phyloP scores from a whole-genome alignment of 2,113 vertebrate species.

The Heteronetta atricapilla region DNA sequence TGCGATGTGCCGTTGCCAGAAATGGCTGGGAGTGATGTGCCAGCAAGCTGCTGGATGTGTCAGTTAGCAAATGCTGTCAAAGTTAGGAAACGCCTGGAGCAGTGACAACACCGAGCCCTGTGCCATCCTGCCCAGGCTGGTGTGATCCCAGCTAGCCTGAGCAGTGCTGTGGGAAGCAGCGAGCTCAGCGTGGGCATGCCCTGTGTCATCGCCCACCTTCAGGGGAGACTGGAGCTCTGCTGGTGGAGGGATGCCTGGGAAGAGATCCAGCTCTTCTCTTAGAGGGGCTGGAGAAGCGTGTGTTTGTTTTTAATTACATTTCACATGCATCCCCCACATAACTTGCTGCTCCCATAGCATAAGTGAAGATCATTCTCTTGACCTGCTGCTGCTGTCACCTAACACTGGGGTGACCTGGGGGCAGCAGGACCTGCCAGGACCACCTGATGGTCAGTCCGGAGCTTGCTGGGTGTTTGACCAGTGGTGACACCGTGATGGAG shows the following conservation, averaged over 20 bases:
- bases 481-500: not conserved
- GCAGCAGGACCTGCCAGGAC: not conserved
- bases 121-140: accelerated
- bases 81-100: not conserved
- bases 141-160: not conserved
- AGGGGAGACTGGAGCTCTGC: not conserved
- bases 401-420: not conserved
- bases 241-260: not conserved
- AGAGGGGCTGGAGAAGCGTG: not conserved
- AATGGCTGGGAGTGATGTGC: not conserved
- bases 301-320: not conserved
- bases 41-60: not conserved
- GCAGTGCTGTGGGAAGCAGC: accelerated
- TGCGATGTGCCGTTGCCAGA: not conserved
- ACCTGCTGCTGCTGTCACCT: not conserved
- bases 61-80: not conserved
- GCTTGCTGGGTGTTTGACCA: not conserved
- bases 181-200: not conserved
- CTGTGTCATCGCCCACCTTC: not conserved
- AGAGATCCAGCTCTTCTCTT: not conserved
- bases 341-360: accelerated
- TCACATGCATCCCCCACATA: accelerated
- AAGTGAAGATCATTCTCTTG: not conserved
- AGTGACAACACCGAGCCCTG: not conserved
- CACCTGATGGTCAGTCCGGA: no score